Conservation (phyloP, 1,140 invertebrate species). For the Tetranychus urticae region DNA sequence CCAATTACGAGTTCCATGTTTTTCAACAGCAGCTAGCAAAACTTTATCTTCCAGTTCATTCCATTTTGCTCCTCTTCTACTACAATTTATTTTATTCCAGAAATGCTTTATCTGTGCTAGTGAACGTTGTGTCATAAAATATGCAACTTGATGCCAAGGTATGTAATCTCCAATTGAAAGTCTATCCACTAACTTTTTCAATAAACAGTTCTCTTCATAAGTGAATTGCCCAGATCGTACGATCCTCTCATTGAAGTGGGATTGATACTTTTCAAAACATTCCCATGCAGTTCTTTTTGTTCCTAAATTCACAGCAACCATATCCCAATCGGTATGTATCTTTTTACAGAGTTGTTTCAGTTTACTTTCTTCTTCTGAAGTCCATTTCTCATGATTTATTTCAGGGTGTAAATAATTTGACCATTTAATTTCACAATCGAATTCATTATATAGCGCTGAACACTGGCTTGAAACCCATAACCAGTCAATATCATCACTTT, state of each 20-base stretch:
- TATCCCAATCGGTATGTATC: slow-evolving; percentile 4
- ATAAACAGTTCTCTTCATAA: background rate
- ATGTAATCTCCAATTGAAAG: slow-evolving; percentile 2
- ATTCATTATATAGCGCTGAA: background rate
- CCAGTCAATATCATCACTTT: slow-evolving; percentile 6
- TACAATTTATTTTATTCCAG: background rate
- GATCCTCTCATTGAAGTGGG: background rate
- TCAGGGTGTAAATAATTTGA: slow-evolving; percentile 7
- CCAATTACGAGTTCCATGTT: background rate
- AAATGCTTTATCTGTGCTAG: slow-evolving; percentile 4
- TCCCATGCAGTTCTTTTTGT: slow-evolving; percentile 9
- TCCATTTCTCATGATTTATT: slow-evolving; percentile 7
- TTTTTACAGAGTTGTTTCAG: slow-evolving; percentile 2
- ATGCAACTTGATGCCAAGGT: slow-evolving; percentile 8
- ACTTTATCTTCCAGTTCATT: slow-evolving; percentile 4
- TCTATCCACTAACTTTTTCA: slow-evolving; percentile 1
- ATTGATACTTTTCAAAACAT: slow-evolving; percentile 8
- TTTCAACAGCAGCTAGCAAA: slow-evolving; percentile 3
- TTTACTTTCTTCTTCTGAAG: slow-evolving; percentile 6
- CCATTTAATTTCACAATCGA: slow-evolving; percentile 8
- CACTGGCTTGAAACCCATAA: background rate
- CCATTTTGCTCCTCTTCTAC: background rate
- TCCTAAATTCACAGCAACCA: slow-evolving; percentile 2
- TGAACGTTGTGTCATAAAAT: slow-evolving; percentile 3
- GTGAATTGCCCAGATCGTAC: background rate